These are phyloP conservation scores for Dryobotodes eremita DNA, from an alignment of 2,888 invertebrate species.

Conservation along the genomic window DNA sequence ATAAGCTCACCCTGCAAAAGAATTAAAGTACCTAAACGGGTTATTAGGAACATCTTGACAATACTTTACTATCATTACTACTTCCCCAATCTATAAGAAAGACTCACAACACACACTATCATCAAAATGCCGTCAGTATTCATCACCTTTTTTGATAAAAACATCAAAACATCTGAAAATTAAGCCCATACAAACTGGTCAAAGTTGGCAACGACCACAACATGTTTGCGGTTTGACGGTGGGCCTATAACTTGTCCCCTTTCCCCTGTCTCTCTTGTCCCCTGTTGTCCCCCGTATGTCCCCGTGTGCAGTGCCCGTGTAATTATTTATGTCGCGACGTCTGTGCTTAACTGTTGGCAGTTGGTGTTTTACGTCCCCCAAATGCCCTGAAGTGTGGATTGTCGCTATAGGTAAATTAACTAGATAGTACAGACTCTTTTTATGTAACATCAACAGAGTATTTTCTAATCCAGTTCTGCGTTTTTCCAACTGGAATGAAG, in stretches of 20 bases:
- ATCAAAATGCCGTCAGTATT: background rate
- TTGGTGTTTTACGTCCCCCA: conserved; percentile 36
- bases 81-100: background rate
- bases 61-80: background rate
- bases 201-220: conserved; percentile 57
- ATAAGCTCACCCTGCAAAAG: background rate
- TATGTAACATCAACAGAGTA: no score
- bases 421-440: background rate
- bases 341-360: conserved; percentile 65
- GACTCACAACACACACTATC: background rate
- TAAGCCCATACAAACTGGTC: conserved; percentile 43
- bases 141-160: conserved; percentile 24
- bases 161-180: conserved; percentile 40
- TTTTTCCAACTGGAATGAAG: background rate
- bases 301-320: conserved; percentile 77
- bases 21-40: background rate
- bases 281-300: conserved; percentile 60
- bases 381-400: conserved; percentile 36
- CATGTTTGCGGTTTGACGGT: conserved; percentile 58
- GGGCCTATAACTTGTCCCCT: conserved; percentile 72
- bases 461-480: background rate
- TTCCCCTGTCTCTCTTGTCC: conserved; percentile 45
- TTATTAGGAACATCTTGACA: background rate
- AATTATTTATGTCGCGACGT: conserved; percentile 80
- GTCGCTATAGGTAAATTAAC: conserved; percentile 18